Conservation (phyloP, 2,113 vertebrate genomes). For the Dromas ardeola region DNA sequence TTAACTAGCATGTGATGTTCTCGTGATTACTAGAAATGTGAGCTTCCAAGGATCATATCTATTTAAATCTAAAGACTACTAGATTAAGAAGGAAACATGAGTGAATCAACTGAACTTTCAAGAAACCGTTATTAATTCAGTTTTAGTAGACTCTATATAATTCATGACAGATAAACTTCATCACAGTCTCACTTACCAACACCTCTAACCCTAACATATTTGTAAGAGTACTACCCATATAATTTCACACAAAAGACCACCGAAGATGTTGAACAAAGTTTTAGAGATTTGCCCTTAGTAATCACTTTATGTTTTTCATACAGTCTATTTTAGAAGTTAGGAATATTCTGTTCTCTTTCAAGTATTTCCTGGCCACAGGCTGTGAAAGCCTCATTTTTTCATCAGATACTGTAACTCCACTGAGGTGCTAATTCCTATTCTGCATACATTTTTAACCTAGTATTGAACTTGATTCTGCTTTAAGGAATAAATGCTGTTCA, state of each 20-base stretch:
- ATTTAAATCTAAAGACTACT: conserved; percentile 15
- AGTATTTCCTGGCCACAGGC: background rate
- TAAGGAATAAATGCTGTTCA: background rate
- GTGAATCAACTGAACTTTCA: conserved; percentile 8
- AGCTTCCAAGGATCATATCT: background rate
- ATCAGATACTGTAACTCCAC: background rate
- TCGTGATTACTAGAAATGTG: conserved; percentile 29
- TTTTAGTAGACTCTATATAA: background rate
- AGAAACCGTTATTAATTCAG: background rate
- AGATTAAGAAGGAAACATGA: background rate
- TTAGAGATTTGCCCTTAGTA: background rate
- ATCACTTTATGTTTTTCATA: background rate
- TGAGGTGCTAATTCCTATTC: background rate
- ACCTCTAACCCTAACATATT: background rate
- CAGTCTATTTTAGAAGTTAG: background rate
- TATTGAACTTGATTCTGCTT: background rate
- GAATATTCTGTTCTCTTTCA: background rate
- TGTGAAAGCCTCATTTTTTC: background rate
- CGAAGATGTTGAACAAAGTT: background rate
- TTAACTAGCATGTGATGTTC: conserved; percentile 15
- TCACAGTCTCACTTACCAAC: background rate
- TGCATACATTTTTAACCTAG: background rate
- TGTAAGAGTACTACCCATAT: background rate
- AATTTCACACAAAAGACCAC: background rate
- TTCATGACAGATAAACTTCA: background rate